These are phyloP conservation scores for Drosophila koepferae DNA, from an alignment of 2,888 invertebrate species.

Conservation along the genomic window DNA sequence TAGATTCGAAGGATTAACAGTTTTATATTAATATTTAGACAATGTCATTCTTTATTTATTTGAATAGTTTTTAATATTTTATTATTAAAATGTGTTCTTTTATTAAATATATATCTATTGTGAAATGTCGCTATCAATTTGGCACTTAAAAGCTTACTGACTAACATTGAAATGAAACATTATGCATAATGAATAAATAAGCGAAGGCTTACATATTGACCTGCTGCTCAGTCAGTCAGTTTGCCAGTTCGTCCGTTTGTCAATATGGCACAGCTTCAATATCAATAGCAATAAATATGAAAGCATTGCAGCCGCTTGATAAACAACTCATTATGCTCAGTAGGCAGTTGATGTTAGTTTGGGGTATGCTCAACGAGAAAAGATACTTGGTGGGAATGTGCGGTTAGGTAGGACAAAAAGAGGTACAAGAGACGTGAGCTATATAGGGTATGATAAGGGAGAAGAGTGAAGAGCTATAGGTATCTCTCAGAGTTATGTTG, in stretches of 20 bases:
- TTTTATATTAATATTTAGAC: background rate
- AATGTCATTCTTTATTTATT: background rate
- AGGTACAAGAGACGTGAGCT: background rate
- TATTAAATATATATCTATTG: background rate
- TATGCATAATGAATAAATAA: conserved; percentile 33
- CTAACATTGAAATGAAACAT: conserved; percentile 15
- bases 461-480: background rate
- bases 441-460: background rate
- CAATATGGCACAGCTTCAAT: conserved; percentile 34
- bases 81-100: background rate
- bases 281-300: conserved; percentile 45
- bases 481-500: too few relatives aligned
- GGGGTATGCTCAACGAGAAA: background rate
- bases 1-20: too few relatives aligned
- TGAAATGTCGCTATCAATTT: conserved; percentile 19
- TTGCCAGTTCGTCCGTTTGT: conserved; percentile 3
- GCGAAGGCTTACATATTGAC: conserved; percentile 28
- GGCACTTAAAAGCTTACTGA: conserved; percentile 34
- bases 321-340: conserved; percentile 64
- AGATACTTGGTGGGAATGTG: background rate
- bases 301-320: conserved; percentile 59
- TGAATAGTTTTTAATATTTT: background rate
- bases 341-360: background rate
- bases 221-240: conserved; percentile 18
- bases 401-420: too few relatives aligned